A percentile compares a stretch with the other conserved stretches of the same genome.
phyloP scores from a whole-genome alignment of 2,113 vertebrate species.

The Coracopsis vasa region DNA sequence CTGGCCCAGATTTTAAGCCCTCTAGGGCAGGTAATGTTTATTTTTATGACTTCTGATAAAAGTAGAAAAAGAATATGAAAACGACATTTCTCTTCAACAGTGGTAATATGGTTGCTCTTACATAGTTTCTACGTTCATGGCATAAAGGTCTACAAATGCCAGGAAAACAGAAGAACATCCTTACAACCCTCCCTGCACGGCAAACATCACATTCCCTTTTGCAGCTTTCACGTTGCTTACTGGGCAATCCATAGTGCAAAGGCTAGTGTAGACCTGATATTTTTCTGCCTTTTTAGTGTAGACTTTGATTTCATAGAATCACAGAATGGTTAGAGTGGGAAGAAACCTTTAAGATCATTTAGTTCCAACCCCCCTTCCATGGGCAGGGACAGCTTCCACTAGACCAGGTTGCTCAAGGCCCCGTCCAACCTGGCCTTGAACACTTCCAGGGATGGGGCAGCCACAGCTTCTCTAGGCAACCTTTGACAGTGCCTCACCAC shows the following conservation, averaged over 20 bases:
- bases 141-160: background rate
- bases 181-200: background rate
- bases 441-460: background rate
- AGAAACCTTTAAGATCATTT: background rate
- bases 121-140: background rate
- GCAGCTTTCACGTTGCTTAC: background rate
- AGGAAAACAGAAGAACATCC: background rate
- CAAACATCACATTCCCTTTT: background rate
- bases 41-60: background rate
- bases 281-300: background rate
- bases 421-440: background rate
- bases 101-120: background rate
- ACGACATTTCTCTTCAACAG: background rate
- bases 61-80: background rate
- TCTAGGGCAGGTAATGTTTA: background rate
- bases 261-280: background rate
- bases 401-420: background rate
- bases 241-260: background rate
- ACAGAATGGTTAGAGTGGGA: background rate
- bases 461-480: background rate
- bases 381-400: background rate
- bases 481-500: background rate
- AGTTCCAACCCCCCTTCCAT: background rate
- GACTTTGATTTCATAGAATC: rapidly evolving
- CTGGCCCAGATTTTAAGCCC: background rate